phyloP scores from a whole-genome alignment of 2,888 invertebrate species.

The Patella ulyssiponensis region DNA sequence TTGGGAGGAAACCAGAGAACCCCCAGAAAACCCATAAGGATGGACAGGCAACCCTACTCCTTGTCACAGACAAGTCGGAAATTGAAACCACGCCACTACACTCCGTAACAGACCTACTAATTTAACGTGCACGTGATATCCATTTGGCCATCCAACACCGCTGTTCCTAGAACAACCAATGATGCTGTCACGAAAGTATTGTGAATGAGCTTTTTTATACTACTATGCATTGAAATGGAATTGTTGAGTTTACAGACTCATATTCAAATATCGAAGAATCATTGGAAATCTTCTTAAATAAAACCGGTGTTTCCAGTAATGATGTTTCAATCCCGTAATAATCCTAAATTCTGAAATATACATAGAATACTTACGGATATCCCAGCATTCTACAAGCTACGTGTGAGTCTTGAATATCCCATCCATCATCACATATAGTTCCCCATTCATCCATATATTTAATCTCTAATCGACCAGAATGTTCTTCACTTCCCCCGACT shows the following conservation, averaged over 20 bases:
- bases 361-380: slow-evolving; percentile 38
- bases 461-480: slow-evolving; percentile 59
- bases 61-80: too few relatives aligned
- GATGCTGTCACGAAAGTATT: slow-evolving; percentile 12
- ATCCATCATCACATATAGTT: slow-evolving; percentile 72
- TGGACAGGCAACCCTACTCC: too few relatives aligned
- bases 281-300: too few relatives aligned
- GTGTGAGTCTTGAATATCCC: slow-evolving; percentile 79
- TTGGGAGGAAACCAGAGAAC: too few relatives aligned
- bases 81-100: too few relatives aligned
- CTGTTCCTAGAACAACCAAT: background rate
- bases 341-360: background rate
- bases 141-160: too few relatives aligned
- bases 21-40: too few relatives aligned
- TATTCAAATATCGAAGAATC: background rate
- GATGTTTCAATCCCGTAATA: too few relatives aligned
- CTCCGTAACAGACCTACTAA: too few relatives aligned
- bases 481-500: slow-evolving; percentile 48
- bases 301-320: too few relatives aligned
- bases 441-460: slow-evolving; percentile 59
- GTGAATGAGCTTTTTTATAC: background rate
- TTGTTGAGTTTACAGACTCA: background rate
- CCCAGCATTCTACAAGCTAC: slow-evolving; percentile 81
- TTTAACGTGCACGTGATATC: too few relatives aligned
- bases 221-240: too few relatives aligned